Conservation (phyloP, 2,888 invertebrate species). For the Nephrotoma appendiculata region DNA sequence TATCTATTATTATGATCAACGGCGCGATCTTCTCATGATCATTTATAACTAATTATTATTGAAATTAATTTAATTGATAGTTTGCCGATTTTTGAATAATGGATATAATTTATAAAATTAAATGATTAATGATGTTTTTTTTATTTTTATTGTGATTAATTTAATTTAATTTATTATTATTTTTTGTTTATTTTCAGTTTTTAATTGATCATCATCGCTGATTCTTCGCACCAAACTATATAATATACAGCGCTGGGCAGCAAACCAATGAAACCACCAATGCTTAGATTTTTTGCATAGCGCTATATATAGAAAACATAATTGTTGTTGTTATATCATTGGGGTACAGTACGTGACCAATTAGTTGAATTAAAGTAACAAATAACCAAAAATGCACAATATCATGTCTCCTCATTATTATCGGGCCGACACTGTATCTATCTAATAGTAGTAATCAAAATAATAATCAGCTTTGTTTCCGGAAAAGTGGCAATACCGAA, state of each 20-base stretch:
- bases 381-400: not conserved
- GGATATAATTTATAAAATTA: not conserved
- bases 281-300: not conserved
- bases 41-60: not conserved
- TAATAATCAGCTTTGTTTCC: not conserved
- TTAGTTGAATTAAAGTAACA: not conserved
- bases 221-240: not conserved
- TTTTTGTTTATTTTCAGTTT: not conserved
- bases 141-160: not conserved
- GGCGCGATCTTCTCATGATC: not conserved
- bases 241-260: not conserved
- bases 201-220: not conserved
- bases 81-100: not conserved
- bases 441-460: not conserved
- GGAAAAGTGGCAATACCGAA: not conserved
- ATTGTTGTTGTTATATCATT: not conserved
- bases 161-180: not conserved
- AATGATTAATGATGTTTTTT: not conserved
- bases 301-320: no score
- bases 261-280: not conserved
- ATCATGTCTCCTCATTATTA: not conserved
- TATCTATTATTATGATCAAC: not conserved
- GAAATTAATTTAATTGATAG: not conserved
- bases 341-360: not conserved
- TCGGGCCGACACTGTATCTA: not conserved